Conservation (phyloP, 2,888 invertebrate genomes). For the Drosophila kuntzei region DNA sequence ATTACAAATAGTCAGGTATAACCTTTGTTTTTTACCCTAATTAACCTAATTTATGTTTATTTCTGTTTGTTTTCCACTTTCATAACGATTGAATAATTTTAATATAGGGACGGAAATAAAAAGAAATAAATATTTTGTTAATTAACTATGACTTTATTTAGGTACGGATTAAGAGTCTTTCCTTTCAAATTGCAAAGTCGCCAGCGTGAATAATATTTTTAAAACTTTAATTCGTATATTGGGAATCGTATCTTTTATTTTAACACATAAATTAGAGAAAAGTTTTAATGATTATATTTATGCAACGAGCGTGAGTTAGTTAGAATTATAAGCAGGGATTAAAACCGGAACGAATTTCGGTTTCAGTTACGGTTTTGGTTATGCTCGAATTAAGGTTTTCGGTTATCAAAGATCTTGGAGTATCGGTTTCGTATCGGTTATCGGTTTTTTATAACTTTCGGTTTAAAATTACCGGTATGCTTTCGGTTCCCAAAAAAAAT, state of each 20-base stretch:
- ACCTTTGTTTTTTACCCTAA: constrained; percentile 13
- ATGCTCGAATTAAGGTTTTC: too few relatives aligned
- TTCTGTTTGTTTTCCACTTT: constrained; percentile 8
- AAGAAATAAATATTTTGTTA: constrained; percentile 7
- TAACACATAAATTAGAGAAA: neutral
- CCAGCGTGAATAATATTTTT: too few relatives aligned
- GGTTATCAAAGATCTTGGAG: too few relatives aligned
- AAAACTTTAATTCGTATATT: neutral
- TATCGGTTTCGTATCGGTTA: too few relatives aligned
- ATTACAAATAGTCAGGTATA: constrained; percentile 25
- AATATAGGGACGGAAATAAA: constrained; percentile 27
- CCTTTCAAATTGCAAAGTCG: neutral
- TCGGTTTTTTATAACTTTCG: too few relatives aligned
- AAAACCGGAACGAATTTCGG: too few relatives aligned
- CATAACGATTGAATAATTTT: constrained; percentile 21
- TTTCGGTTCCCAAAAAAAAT: too few relatives aligned
- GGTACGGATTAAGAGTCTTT: neutral
- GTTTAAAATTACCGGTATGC: too few relatives aligned
- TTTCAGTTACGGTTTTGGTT: too few relatives aligned
- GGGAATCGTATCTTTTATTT: neutral
- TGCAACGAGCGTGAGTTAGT: too few relatives aligned
- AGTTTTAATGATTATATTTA: neutral
- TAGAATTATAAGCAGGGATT: too few relatives aligned
- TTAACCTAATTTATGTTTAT: constrained; percentile 27
- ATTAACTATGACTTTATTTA: neutral